phyloP scores from a whole-genome alignment of 30 jellyfish, hydroid and myxozoan species.

The Chrysaora quinquecirrha region DNA sequence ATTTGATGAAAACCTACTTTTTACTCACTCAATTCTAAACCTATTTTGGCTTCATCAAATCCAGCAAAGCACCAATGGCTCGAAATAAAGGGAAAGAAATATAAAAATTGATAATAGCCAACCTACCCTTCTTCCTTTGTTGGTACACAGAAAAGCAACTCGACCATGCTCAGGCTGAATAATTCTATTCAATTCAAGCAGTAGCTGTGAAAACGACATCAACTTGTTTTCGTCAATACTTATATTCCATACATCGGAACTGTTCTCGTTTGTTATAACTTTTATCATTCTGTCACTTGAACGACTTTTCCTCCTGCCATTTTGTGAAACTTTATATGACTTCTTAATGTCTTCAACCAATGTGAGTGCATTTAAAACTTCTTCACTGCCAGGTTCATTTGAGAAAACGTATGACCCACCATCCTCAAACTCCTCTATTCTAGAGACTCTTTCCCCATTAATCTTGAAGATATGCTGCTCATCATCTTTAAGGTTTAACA shows the following conservation, averaged over 20 bases:
- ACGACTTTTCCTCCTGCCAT: slow-evolving; percentile 30
- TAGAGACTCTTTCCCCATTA: slow-evolving; percentile 31
- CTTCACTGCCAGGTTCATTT: slow-evolving; percentile 20
- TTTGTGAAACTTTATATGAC: slow-evolving; percentile 12
- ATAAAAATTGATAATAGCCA: no score
- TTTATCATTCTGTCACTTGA: slow-evolving; percentile 38
- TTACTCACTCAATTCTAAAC: no score
- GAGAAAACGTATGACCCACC: slow-evolving; percentile 73
- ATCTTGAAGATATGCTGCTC: slow-evolving; percentile 48
- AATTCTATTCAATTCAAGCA: slow-evolving; percentile 55
- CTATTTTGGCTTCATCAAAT: no score
- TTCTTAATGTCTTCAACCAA: neutral
- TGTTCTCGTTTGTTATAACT: slow-evolving; percentile 24
- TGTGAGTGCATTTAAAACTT: neutral
- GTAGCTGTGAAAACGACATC: slow-evolving; percentile 40
- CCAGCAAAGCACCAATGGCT: no score
- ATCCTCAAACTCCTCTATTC: slow-evolving; percentile 75
- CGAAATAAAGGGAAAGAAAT: no score
- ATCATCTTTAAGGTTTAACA: slow-evolving; percentile 51
- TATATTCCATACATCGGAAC: slow-evolving; percentile 42
- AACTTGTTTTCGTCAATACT: slow-evolving; percentile 52
- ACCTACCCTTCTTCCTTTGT: slow-evolving; percentile 76
- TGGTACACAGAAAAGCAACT: slow-evolving; percentile 71
- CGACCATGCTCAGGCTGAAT: slow-evolving; percentile 68
- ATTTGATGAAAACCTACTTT: no score